phyloP scores from a whole-genome alignment of 2,888 invertebrate species.

The Leptopilina drosophilae region DNA sequence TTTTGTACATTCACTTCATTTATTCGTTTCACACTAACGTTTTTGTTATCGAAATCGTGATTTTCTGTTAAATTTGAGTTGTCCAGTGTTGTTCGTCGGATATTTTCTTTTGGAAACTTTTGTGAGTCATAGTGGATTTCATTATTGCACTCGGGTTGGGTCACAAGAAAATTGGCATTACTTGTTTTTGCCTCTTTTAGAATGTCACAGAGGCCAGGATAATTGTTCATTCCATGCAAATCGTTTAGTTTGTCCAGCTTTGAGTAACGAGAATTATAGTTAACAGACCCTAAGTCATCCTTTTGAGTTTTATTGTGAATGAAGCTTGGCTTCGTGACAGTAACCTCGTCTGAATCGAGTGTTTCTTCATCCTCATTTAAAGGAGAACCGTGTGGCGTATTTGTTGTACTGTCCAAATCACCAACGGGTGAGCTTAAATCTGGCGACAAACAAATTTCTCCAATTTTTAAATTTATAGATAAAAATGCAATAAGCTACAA shows the following conservation, averaged over 20 bases:
- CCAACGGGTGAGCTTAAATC: slow-evolving; percentile 67
- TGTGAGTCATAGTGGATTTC: slow-evolving; percentile 79
- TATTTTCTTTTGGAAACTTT: slow-evolving; percentile 79
- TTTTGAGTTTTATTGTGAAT: slow-evolving; percentile 71
- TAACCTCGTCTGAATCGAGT: slow-evolving; percentile 70
- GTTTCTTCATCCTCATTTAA: slow-evolving; percentile 69
- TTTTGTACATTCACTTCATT: slow-evolving; percentile 78
- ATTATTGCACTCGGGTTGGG: slow-evolving; percentile 76
- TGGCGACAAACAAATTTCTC: background rate
- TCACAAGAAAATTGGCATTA: slow-evolving; percentile 79
- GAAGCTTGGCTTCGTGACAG: slow-evolving; percentile 68
- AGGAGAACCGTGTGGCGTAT: slow-evolving; percentile 71
- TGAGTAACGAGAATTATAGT: slow-evolving; percentile 55
- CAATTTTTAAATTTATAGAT: too few relatives aligned
- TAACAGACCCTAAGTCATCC: slow-evolving; percentile 56
- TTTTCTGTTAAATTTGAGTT: slow-evolving; percentile 76
- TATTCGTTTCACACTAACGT: slow-evolving; percentile 74
- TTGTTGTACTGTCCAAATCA: slow-evolving; percentile 71
- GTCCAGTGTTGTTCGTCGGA: slow-evolving; percentile 74
- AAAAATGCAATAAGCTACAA: too few relatives aligned
- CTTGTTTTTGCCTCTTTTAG: slow-evolving; percentile 81
- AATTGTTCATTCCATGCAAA: slow-evolving; percentile 36
- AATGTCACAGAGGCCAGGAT: slow-evolving; percentile 75
- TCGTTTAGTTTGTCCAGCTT: slow-evolving; percentile 57
- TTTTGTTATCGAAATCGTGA: slow-evolving; percentile 77